phyloP scores from a whole-genome alignment of 2,888 invertebrate genomes.

The Zaprionus bogoriensis region DNA sequence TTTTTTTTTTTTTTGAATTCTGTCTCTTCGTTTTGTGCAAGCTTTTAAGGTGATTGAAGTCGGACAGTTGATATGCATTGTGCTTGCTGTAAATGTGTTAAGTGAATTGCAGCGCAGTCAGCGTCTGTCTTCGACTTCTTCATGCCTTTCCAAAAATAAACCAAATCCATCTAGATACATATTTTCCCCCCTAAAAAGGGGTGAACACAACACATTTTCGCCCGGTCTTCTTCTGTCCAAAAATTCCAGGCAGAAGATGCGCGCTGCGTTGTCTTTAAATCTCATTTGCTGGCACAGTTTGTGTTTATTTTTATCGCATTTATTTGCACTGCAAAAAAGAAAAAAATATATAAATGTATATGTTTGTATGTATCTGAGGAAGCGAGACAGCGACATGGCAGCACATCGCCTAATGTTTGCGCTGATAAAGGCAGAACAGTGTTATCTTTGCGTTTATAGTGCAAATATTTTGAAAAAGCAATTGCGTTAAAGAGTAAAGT shows the following conservation, averaged over 20 bases:
- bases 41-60: constrained; percentile 67
- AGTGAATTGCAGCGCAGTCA: constrained; percentile 33
- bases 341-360: background rate
- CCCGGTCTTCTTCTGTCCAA: constrained; percentile 5
- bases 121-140: constrained; percentile 6
- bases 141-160: constrained; percentile 39
- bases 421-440: constrained; percentile 11
- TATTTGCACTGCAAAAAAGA: background rate
- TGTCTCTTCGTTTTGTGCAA: constrained; percentile 5
- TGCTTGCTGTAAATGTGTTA: constrained; percentile 30
- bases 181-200: constrained; percentile 8
- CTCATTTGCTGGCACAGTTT: constrained; percentile 60
- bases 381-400: background rate
- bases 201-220: background rate
- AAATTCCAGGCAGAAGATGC: constrained; percentile 41
- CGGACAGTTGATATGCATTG: constrained; percentile 66
- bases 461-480: constrained; percentile 7
- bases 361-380: background rate
- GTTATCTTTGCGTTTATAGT: too few relatives aligned
- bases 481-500: background rate
- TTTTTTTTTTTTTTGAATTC: background rate
- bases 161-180: constrained; percentile 1
- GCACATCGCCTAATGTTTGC: constrained; percentile 7
- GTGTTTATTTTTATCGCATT: constrained; percentile 57
- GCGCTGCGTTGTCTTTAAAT: constrained; percentile 22